A percentile compares a stretch with the other conserved stretches of the same genome.
phyloP scores from a whole-genome alignment of 2,797 vertebrate species.

The Halcyon chelicuti region DNA sequence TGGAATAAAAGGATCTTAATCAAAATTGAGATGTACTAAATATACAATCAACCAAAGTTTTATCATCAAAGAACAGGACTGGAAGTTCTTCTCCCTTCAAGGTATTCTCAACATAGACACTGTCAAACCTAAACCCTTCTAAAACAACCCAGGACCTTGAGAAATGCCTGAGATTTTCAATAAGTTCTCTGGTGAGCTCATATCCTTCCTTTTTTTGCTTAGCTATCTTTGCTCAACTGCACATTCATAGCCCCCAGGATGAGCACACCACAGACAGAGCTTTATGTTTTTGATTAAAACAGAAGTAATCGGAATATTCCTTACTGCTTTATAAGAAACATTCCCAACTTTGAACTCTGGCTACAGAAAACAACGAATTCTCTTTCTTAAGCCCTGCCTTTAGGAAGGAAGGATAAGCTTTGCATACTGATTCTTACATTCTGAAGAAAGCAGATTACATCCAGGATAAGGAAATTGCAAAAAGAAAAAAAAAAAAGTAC shows the following conservation, averaged over 20 bases:
- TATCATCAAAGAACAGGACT: not conserved
- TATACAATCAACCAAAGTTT: not conserved
- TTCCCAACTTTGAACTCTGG: not conserved
- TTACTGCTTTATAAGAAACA: conserved; percentile 32
- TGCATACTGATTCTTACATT: conserved; percentile 54
- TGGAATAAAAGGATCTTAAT: not conserved
- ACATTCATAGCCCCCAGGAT: not conserved
- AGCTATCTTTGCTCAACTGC: not conserved
- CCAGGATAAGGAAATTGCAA: conserved; percentile 54
- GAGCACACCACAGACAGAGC: not conserved
- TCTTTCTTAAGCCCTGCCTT: conserved; percentile 60
- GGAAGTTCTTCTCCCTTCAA: not conserved
- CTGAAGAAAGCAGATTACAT: conserved; percentile 58
- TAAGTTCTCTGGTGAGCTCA: conserved; percentile 12
- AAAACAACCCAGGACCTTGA: not conserved
- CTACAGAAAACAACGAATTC: conserved; percentile 33
- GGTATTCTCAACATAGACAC: not conserved
- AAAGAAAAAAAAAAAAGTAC: not conserved
- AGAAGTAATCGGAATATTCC: not conserved
- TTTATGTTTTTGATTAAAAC: conserved; percentile 39
- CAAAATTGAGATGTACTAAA: not conserved
- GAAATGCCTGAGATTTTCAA: not conserved
- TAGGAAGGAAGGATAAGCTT: conserved; percentile 60
- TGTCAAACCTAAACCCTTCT: not conserved
- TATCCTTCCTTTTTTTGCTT: conserved; percentile 33